Evolutionary conservation across 2,888 invertebrate genomes (phyloP), one percentile per base, ranked within the genome.

Genomic region (Lottia gigantea): DNA sequence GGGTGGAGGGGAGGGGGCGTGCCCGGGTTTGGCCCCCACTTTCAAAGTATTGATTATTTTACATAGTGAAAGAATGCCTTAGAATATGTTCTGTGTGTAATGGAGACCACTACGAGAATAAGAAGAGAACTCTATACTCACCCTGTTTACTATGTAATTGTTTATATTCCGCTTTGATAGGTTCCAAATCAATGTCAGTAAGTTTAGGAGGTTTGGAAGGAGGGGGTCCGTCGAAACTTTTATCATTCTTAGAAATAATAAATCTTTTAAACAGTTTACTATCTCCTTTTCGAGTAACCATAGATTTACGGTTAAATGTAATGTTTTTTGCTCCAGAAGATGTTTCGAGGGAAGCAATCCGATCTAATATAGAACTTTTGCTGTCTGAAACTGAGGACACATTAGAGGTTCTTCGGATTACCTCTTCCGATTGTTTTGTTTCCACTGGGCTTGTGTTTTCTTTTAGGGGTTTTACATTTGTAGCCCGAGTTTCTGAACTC

Each of bases 181-280:
- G 40, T 16, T 26, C 55, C 15, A 67, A 31, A 67, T 67, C 61
- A 7, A 55, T 40, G 19, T 55, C 55, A 2, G 45, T 47, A 49
- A 55, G 55, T 55, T 67, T 67, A 31, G 61, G 55, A 55, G 67
- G 67, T 67, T 67, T 67, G 49, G 23, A 15, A 16, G 67, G 67
- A 12, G 45, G 26, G 55, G 61, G 67, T 15, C 40, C 49, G 16
- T 25, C 19, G 16, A 55, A 55, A 55, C 55, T 55, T 55, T n/a
- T 49, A 19, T 49, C 55, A 19, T 40, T 67, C 6, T 40, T 55
- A n/a, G 61, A 19, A 23, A 31, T 67, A 15, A 45, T 16, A n/a
- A 46, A 19, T 25, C 40, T 25, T 61, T 67, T 40, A 14, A 55
- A 67, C 55, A 31, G 40, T 55, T 67, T 67, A 55, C 55, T 61